phyloP scores from a whole-genome alignment of 2,888 invertebrate species.

The Andrena bucephala region DNA sequence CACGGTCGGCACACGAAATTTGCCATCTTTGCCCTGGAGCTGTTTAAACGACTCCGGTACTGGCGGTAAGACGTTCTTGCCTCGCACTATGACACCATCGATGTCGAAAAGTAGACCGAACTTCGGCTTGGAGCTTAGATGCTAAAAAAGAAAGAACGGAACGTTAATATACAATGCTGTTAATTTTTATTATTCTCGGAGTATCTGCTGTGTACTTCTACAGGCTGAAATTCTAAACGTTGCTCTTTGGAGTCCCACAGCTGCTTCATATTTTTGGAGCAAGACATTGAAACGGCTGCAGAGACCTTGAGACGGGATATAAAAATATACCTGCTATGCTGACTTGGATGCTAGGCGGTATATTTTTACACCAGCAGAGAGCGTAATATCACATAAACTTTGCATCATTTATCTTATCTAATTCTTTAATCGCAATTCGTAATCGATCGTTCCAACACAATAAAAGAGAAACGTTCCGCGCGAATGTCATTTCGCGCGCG shows the following conservation, averaged over 20 bases:
- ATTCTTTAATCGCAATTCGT: background rate
- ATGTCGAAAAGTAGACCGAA: slow-evolving; percentile 90
- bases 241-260: background rate
- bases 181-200: background rate
- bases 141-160: slow-evolving; percentile 72
- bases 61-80: slow-evolving; percentile 87
- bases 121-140: slow-evolving; percentile 79
- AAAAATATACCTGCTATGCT: slow-evolving; percentile 65
- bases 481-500: background rate
- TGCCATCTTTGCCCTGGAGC: slow-evolving; percentile 86
- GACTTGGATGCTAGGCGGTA: slow-evolving; percentile 34
- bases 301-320: slow-evolving; percentile 52
- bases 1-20: slow-evolving; percentile 88
- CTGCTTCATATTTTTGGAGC: slow-evolving; percentile 55
- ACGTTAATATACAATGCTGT: background rate
- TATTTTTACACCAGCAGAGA: slow-evolving; percentile 61
- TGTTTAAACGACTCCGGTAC: slow-evolving; percentile 87
- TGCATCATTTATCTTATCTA: slow-evolving; percentile 13
- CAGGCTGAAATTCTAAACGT: background rate
- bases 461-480: background rate
- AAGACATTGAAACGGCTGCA: slow-evolving; percentile 34
- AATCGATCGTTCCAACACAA: background rate
- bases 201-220: background rate
- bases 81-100: slow-evolving; percentile 89
- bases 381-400: slow-evolving; percentile 13